These are phyloP conservation scores for Onthophagus sagittarius DNA, from an alignment of 2,888 invertebrate species.

Conservation along the genomic window DNA sequence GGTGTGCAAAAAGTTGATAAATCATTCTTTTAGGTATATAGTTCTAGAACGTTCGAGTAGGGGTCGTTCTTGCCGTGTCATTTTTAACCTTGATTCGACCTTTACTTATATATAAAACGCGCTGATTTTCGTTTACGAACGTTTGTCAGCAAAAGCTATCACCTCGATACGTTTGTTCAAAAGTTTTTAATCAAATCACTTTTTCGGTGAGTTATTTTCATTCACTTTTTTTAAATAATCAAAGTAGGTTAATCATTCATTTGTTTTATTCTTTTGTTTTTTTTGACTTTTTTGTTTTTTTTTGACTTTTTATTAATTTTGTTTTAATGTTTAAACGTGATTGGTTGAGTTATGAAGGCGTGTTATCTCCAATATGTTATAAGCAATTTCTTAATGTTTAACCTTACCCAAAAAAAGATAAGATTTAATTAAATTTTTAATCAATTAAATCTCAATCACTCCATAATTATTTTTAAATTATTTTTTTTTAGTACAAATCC, in stretches of 20 bases:
- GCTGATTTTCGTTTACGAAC: not conserved
- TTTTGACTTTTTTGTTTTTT: too few relatives aligned
- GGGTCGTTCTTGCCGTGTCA: not conserved
- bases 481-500: constrained; percentile 22
- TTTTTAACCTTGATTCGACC: not conserved
- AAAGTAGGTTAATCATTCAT: not conserved
- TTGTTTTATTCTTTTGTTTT: not conserved
- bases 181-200: too few relatives aligned
- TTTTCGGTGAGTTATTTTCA: too few relatives aligned
- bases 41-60: not conserved
- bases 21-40: not conserved
- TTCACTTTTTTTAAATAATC: too few relatives aligned
- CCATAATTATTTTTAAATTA: not conserved
- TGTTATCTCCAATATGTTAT: not conserved
- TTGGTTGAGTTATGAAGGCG: not conserved
- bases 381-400: too few relatives aligned
- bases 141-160: not conserved
- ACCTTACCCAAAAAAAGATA: not conserved
- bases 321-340: not conserved
- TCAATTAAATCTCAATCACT: too few relatives aligned
- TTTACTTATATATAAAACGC: not conserved
- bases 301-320: too few relatives aligned
- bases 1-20: not conserved
- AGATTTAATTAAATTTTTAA: not conserved
- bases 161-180: not conserved